These are phyloP conservation scores for Conus ventricosus DNA, from an alignment of 1,140 invertebrate species.

Conservation along the genomic window DNA sequence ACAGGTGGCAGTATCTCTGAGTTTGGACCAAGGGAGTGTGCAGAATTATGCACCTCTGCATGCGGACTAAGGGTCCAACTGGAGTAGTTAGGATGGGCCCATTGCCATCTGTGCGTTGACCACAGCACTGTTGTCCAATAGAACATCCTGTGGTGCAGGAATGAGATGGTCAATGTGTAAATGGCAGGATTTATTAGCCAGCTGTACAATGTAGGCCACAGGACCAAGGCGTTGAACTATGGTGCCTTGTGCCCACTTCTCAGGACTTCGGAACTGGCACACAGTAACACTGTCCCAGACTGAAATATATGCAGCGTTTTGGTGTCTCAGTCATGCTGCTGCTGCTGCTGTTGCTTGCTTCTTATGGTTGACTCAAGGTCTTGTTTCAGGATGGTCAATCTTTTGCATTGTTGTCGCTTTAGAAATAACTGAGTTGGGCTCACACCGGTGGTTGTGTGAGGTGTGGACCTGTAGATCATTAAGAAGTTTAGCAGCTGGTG, in stretches of 20 bases:
- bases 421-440: too few species aligned
- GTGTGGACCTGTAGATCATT: not conserved
- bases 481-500: not conserved
- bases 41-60: not conserved
- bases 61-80: not conserved
- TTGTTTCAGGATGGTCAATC: not conserved
- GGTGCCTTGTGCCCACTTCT: not conserved
- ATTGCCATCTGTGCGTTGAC: too few species aligned
- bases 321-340: not conserved
- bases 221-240: not conserved
- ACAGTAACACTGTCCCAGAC: not conserved
- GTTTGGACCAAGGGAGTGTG: not conserved
- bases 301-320: not conserved
- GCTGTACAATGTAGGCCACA: not conserved
- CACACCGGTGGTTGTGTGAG: not conserved
- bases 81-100: not conserved
- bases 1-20: too few species aligned
- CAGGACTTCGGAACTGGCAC: not conserved
- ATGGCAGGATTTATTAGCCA: not conserved
- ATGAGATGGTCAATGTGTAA: not conserved
- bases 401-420: not conserved
- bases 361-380: not conserved
- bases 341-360: too few species aligned
- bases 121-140: too few species aligned
- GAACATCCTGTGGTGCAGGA: not conserved